Base-by-base conservation (phyloP, 2,113 vertebrate species). In the Acanthisitta chloris region DNA sequence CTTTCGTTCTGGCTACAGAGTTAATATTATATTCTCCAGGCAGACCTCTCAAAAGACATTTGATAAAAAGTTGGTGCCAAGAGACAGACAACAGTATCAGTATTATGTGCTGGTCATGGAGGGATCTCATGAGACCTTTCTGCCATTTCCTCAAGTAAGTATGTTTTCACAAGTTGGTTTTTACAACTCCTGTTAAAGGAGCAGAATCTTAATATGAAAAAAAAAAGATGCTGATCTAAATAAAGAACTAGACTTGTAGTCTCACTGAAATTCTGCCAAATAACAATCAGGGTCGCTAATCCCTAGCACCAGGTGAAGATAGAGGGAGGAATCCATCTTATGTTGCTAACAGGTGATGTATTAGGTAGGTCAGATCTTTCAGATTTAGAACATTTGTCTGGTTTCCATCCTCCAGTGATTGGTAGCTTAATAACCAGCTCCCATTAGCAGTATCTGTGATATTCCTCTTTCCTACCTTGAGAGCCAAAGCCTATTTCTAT, bases 401-500 rank as follows among this genome's bases (percentile, higher is more conserved):
- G 14, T 88, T 73, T 83, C 52, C 38, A 76, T 57, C 81, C 34
- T 85, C 13, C 15, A 58, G 57, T 14, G 42, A 80, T 42, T 2
- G 4, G 62, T 58, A 91, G 54, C 91, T 84, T 45, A 90, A 87
- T 73, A 91, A 76, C 57, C 38, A 88, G 24, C 10, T 82, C 8
- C 15, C 67, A 29, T 90, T 91, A 91, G 54, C 61, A 54, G 34
- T 87, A 82, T 87, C 66, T 93, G 57, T 72, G 49, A 91, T 85
- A 91, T 40, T 91, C 54, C 46, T 80, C 61, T 73, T 94, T 91
- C 64, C 85, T 90, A 69, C 59, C 71, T 86, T 78, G 69, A 93
- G n/a, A 93, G 82, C 76, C 90, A 93, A 92, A 88, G 51, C 8
- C 40, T 74, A 40, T 71, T 95, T 83, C 90, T 96, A 46, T 86